phyloP scores from a whole-genome alignment of 2,113 vertebrate genomes.

The Grammomys dolichurus region DNA sequence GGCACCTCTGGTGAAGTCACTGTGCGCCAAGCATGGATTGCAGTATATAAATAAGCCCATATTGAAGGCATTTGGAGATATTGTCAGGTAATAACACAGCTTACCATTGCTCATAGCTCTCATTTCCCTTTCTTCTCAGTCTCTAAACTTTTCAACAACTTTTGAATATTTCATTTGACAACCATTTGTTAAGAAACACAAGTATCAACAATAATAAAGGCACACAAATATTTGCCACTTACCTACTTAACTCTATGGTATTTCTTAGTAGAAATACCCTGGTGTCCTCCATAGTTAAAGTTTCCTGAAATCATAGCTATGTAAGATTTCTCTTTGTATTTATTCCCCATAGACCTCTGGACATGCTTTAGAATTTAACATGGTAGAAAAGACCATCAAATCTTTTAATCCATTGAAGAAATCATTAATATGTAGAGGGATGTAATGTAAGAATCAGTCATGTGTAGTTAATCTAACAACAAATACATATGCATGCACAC shows the following conservation, averaged over 20 bases:
- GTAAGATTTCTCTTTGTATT: neutral
- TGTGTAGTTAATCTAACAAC: neutral
- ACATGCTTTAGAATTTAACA: neutral
- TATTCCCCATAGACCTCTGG: neutral
- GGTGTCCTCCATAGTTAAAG: neutral
- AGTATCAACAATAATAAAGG: neutral
- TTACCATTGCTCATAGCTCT: neutral
- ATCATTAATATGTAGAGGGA: neutral
- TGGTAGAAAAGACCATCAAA: neutral
- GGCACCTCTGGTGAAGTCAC: conserved; percentile 86
- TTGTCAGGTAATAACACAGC: conserved; percentile 84
- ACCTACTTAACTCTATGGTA: neutral
- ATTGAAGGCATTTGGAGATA: conserved; percentile 85
- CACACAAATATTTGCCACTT: neutral
- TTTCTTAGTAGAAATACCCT: conserved; percentile 1
- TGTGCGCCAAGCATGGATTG: conserved; percentile 90
- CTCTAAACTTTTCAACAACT: neutral
- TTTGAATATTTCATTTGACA: neutral
- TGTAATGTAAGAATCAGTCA: neutral
- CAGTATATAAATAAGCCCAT: conserved; percentile 89
- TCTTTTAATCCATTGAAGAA: neutral
- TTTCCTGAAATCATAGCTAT: neutral
- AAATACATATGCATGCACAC: neutral
- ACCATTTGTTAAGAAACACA: neutral
- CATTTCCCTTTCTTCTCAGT: neutral